Percentiles rank a stretch among this genome's conserved stretches.
Evolutionary conservation across 2,113 vertebrate genomes (phyloP).

Genomic region (Mastomys coucha): DNA sequence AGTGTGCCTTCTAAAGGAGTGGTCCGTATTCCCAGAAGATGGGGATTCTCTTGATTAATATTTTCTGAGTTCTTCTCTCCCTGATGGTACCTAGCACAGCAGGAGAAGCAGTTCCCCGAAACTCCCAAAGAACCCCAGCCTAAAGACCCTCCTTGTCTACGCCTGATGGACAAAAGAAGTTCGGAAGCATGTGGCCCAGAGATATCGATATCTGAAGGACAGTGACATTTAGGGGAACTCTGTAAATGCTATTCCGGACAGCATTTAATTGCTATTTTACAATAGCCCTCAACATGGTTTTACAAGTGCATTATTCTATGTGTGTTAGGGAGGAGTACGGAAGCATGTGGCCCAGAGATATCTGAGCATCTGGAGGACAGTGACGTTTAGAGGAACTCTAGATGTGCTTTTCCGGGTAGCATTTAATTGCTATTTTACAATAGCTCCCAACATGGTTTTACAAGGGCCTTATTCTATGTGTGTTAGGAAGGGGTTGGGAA

Average conservation of each 20-base stretch:
- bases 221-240: neutral
- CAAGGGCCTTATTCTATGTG: neutral
- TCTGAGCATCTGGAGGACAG: neutral
- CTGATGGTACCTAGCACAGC: neutral
- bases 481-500: neutral
- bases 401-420: neutral
- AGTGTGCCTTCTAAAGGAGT: neutral
- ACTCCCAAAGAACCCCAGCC: neutral
- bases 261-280: neutral
- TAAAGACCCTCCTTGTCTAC: neutral
- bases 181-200: neutral
- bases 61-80: neutral
- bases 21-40: neutral
- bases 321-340: neutral
- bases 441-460: neutral
- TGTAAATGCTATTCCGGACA: neutral
- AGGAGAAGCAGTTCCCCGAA: neutral
- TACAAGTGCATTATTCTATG: neutral
- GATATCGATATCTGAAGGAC: neutral
- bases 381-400: neutral
- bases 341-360: neutral
- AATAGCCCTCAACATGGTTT: neutral
- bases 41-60: rapidly evolving
- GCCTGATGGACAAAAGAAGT: neutral
- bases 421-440: neutral